Percentiles rank a stretch among this genome's conserved stretches.
Evolutionary conservation across 2,113 vertebrate species (phyloP).

Genomic region (Zosterops hypoxanthus): DNA sequence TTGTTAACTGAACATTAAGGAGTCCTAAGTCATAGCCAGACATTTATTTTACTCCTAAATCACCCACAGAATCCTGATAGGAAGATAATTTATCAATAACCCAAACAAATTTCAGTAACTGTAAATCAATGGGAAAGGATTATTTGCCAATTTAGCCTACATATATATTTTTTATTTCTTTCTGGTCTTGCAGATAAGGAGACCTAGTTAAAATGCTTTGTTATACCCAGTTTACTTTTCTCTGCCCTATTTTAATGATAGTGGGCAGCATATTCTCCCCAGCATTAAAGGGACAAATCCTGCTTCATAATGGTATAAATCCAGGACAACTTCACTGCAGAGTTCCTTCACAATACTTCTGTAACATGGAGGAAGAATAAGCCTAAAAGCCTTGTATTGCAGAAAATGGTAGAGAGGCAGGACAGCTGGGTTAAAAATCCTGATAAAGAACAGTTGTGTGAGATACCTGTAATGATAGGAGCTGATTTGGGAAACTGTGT

Average conservation of each 20-base stretch:
- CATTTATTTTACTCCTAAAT: background rate
- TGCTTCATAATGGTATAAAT: background rate
- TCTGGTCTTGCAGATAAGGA: background rate
- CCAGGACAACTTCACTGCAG: background rate
- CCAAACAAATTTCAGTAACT: background rate
- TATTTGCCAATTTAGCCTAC: background rate
- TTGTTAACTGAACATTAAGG: background rate
- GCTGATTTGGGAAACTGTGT: background rate
- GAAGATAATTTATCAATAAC: background rate
- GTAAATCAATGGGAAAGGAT: background rate
- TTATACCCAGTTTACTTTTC: background rate
- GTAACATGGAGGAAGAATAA: background rate
- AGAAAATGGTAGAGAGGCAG: background rate
- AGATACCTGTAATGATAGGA: background rate
- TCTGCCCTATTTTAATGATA: background rate
- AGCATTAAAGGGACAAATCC: background rate
- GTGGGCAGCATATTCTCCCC: background rate
- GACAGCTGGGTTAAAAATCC: background rate
- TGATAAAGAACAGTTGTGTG: background rate
- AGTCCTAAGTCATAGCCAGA: background rate
- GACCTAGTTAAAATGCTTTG: background rate
- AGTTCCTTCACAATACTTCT: background rate
- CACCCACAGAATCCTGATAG: background rate
- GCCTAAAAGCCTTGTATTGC: background rate
- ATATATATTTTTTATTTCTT: background rate